These are phyloP conservation scores for Chiloscyllium plagiosum DNA, from an alignment of 2,113 vertebrate genomes.

Conservation along the genomic window DNA sequence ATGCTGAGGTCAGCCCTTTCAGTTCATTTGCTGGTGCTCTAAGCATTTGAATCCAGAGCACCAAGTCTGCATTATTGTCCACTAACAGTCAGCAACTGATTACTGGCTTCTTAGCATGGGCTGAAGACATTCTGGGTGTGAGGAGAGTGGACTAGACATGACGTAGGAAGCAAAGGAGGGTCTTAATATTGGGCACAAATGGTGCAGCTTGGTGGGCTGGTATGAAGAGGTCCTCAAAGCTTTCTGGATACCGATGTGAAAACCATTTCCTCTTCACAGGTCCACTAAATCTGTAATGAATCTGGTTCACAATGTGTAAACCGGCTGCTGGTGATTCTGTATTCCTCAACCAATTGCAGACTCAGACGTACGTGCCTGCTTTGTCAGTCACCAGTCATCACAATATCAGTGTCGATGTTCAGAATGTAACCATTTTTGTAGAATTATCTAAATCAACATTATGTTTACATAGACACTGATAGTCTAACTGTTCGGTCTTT, in stretches of 20 bases:
- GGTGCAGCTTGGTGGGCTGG: neutral
- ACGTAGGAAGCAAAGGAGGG: neutral
- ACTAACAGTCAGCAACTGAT: neutral
- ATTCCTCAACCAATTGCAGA: neutral
- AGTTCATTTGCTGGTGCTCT: neutral
- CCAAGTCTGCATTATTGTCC: neutral
- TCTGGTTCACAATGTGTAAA: neutral
- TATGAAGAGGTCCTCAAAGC: neutral
- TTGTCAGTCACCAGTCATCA: neutral
- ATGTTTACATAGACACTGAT: neutral
- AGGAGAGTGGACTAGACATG: neutral
- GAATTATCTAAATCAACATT: neutral
- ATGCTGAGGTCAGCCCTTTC: neutral
- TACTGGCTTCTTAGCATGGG: neutral
- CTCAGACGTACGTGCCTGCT: neutral
- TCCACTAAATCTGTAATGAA: neutral
- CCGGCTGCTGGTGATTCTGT: neutral
- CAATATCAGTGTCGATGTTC: neutral
- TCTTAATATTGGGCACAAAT: neutral
- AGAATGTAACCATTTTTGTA: neutral
- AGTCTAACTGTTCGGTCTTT: neutral
- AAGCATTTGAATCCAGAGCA: neutral
- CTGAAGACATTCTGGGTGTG: neutral
- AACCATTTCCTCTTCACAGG: neutral
- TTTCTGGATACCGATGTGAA: neutral